These are phyloP conservation scores for Musca vetustissima DNA, from an alignment of 1,140 invertebrate genomes.

Conservation along the genomic window DNA sequence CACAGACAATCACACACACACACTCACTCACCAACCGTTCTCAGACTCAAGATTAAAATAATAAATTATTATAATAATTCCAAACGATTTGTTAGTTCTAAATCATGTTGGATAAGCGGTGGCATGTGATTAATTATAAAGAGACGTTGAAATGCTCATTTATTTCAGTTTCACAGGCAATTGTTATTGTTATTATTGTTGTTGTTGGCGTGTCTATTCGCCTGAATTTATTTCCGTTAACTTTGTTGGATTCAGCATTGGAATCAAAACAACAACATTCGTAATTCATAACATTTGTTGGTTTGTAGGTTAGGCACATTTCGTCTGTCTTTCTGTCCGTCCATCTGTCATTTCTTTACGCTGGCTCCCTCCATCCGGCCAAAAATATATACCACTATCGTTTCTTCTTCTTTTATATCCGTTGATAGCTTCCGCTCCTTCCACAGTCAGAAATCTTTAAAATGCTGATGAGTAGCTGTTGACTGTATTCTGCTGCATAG, in stretches of 20 bases:
- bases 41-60: slow-evolving; percentile 25
- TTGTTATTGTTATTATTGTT: neutral
- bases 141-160: slow-evolving; percentile 22
- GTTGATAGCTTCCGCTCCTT: neutral
- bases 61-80: slow-evolving; percentile 29
- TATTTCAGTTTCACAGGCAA: neutral
- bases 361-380: too few species aligned
- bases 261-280: neutral
- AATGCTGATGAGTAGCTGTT: slow-evolving; percentile 12
- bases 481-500: neutral
- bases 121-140: slow-evolving; percentile 25
- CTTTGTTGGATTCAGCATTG: neutral
- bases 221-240: neutral
- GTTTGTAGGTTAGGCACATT: neutral
- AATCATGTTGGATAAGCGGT: slow-evolving; percentile 26
- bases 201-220: neutral
- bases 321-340: neutral
- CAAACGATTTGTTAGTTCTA: slow-evolving; percentile 28
- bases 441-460: neutral
- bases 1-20: neutral
- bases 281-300: neutral
- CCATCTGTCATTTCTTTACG: neutral
- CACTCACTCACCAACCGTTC: neutral
- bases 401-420: neutral
- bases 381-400: too few species aligned